phyloP scores from a whole-genome alignment of 2,113 vertebrate species.

The Ochotona curzoniae region DNA sequence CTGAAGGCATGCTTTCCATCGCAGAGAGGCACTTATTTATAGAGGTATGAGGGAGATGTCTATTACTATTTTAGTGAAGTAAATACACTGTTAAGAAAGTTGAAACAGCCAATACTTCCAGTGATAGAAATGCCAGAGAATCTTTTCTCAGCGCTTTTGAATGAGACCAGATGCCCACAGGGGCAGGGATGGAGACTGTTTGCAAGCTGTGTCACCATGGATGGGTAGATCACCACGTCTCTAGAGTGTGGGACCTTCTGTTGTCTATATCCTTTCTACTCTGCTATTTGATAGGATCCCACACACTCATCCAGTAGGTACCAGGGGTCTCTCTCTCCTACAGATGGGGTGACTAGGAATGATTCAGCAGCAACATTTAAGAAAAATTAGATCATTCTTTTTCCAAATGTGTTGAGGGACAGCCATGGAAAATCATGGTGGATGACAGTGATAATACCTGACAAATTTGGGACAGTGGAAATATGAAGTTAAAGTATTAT shows the following conservation, averaged over 20 bases:
- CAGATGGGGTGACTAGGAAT: not conserved
- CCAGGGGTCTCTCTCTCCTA: not conserved
- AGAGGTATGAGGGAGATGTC: not conserved
- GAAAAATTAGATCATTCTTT: not conserved
- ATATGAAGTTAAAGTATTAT: slow-evolving; percentile 63
- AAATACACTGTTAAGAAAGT: not conserved
- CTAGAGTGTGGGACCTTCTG: not conserved
- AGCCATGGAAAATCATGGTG: slow-evolving; percentile 73
- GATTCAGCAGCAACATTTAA: slow-evolving; percentile 10
- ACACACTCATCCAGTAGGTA: not conserved
- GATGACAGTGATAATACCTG: slow-evolving; percentile 38
- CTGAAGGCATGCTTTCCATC: not conserved
- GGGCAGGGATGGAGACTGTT: not conserved
- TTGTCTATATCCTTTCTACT: not conserved
- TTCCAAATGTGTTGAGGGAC: slow-evolving; percentile 61
- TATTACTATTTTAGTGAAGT: not conserved
- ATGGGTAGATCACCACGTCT: not conserved
- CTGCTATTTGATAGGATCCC: not conserved
- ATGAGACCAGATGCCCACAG: not conserved
- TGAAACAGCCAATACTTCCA: not conserved
- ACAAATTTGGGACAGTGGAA: slow-evolving; percentile 39
- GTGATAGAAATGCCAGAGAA: not conserved
- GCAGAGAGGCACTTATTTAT: not conserved
- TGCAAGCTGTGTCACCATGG: not conserved
- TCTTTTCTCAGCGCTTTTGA: not conserved